Conservation (phyloP, 2,888 invertebrate genomes). For the Tridacna crocea region DNA sequence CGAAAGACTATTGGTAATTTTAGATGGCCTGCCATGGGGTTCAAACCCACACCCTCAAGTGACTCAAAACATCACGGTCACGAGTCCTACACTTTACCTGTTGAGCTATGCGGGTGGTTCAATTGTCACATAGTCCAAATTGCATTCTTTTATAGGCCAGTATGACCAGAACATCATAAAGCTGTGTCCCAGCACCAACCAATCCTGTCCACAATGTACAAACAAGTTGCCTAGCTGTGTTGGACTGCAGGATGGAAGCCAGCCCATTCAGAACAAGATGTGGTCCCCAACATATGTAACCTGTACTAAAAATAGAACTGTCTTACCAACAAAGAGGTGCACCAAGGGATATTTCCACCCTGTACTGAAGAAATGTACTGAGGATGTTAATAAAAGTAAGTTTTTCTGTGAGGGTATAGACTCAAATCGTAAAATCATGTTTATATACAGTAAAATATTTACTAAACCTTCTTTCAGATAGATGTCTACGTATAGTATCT, state of each 20-base stretch:
- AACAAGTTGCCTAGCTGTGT: slow-evolving; percentile 65
- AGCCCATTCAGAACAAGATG: slow-evolving; percentile 45
- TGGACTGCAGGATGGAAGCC: slow-evolving; percentile 51
- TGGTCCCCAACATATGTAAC: slow-evolving; percentile 45
- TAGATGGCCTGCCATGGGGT: no score
- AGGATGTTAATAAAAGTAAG: slow-evolving; percentile 37
- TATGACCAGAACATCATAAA: slow-evolving; percentile 57
- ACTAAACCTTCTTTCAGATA: no score
- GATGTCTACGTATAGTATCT: no score
- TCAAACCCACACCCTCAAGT: no score
- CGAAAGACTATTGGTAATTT: no score
- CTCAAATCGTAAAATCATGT: no score
- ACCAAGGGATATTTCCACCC: slow-evolving; percentile 69
- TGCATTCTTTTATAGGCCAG: slow-evolving; percentile 51
- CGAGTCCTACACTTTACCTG: no score
- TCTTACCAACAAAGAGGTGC: slow-evolving; percentile 59
- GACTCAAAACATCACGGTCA: no score
- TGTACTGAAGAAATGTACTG: slow-evolving; percentile 31
- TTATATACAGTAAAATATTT: no score
- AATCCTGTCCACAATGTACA: slow-evolving; percentile 60
- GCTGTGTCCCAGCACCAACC: slow-evolving; percentile 47
- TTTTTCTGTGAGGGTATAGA: neutral
- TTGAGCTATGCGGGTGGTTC: no score
- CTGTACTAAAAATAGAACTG: slow-evolving; percentile 60
- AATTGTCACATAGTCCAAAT: no score